A percentile compares a stretch with the other conserved stretches of the same genome.
Evolutionary conservation across 2,797 vertebrate species (phyloP).

Genomic region (Sardinella longiceps): DNA sequence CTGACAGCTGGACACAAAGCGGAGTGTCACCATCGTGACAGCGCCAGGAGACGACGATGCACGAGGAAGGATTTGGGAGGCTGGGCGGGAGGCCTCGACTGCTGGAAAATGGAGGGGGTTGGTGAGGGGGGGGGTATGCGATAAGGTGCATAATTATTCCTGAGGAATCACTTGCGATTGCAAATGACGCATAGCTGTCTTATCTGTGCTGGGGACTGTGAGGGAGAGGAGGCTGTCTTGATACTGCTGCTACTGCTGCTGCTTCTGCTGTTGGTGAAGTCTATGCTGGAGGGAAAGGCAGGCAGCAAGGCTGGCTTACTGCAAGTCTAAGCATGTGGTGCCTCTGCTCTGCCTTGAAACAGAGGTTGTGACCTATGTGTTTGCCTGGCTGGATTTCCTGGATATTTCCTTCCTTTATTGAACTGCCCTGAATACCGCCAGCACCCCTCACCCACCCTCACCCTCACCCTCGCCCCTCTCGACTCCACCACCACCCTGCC

Average conservation of each 20-base stretch:
- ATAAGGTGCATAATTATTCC: constrained; percentile 52
- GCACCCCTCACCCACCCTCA: background rate
- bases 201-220: background rate
- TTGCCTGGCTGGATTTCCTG: constrained; percentile 18
- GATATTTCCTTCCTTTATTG: constrained; percentile 39
- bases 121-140: background rate
- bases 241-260: background rate
- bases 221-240: background rate
- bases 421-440: background rate
- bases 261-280: background rate
- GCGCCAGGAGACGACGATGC: background rate
- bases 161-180: constrained; percentile 38
- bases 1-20: constrained; percentile 16
- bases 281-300: background rate
- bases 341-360: constrained; percentile 17
- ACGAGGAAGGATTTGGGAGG: background rate
- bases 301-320: background rate
- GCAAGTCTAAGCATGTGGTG: background rate
- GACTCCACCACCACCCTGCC: background rate
- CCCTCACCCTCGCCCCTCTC: background rate
- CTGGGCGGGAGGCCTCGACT: background rate
- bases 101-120: constrained; percentile 36
- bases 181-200: constrained; percentile 26
- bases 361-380: constrained; percentile 16
- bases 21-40: constrained; percentile 13